A percentile compares a stretch with the other conserved stretches of the same genome.
Conservation (phyloP, 2,113 vertebrate species). For the Oncorhynchus masou region DNA sequence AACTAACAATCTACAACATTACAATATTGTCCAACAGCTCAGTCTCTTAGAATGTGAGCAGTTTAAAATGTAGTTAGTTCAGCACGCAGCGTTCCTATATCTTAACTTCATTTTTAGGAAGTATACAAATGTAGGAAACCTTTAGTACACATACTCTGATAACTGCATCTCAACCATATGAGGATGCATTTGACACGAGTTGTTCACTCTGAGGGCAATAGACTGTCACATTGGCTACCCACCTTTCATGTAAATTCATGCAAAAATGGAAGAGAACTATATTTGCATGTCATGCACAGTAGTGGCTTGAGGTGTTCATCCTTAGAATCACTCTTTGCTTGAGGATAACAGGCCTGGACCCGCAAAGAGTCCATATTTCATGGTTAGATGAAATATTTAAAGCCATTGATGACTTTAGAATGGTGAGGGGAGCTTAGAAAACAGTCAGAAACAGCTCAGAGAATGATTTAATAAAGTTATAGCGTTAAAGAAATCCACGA, state of each 20-base stretch:
- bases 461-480: slow-evolving; percentile 72
- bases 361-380: slow-evolving; percentile 68
- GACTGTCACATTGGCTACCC: slow-evolving; percentile 33
- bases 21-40: slow-evolving; percentile 48
- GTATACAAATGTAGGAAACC: background rate
- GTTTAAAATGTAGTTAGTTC: slow-evolving; percentile 25
- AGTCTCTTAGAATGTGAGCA: slow-evolving; percentile 18
- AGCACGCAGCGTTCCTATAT: slow-evolving; percentile 1
- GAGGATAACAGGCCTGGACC: slow-evolving; percentile 69
- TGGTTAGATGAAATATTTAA: slow-evolving; percentile 69
- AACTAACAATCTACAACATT: slow-evolving; percentile 46
- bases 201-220: slow-evolving; percentile 13
- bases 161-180: background rate
- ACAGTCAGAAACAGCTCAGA: slow-evolving; percentile 57
- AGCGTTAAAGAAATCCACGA: slow-evolving; percentile 57
- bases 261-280: slow-evolving; percentile 46
- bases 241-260: slow-evolving; percentile 39
- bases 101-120: background rate
- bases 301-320: slow-evolving; percentile 63
- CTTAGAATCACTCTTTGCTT: slow-evolving; percentile 67
- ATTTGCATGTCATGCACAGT: slow-evolving; percentile 41
- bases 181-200: slow-evolving; percentile 12
- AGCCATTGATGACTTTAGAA: slow-evolving; percentile 72
- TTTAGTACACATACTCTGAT: background rate
- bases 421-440: slow-evolving; percentile 65